Conservation (phyloP, 53 echinoderm and acorn worm species). For the Echinarachnius parma region DNA sequence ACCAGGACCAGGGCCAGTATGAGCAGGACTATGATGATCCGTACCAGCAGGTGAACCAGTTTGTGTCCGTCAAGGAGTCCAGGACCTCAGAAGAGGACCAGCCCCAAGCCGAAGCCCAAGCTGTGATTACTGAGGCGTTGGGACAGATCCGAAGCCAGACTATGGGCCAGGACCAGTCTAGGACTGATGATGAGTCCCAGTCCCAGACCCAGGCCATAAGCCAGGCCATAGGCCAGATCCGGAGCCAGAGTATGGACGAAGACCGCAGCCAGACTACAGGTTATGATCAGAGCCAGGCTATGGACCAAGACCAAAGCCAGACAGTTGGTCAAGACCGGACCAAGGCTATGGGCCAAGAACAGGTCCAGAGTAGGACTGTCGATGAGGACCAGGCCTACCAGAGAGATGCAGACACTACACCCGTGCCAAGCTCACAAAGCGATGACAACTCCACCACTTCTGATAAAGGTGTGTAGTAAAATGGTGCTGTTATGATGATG, state of each 20-base stretch:
- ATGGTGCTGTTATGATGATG: no score
- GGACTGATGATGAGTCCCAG: no score
- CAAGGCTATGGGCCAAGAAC: no score
- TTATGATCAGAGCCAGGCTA: no score
- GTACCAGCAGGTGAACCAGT: conserved; percentile 31
- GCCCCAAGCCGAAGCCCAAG: not conserved
- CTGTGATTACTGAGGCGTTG: no score
- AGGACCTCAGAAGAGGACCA: not conserved
- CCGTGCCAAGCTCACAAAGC: conserved; percentile 37
- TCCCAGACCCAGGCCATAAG: no score
- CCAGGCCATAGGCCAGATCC: no score
- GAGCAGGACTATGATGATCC: not conserved
- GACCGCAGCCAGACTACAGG: no score
- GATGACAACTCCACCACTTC: conserved; percentile 29
- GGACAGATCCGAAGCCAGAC: no score
- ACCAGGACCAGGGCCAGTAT: conserved; percentile 12
- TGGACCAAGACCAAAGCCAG: conserved; percentile 15
- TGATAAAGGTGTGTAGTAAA: conserved; percentile 37
- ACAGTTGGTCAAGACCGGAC: not conserved
- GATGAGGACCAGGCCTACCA: not conserved
- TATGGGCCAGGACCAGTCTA: no score
- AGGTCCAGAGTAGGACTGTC: not conserved
- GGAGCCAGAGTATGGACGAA: no score
- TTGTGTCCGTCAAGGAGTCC: not conserved
- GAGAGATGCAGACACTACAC: conserved; percentile 1